A percentile compares a stretch with the other conserved stretches of the same genome.
These are phyloP conservation scores for Chitala chitala DNA, from an alignment of 2,113 vertebrate species.

Conservation along the genomic window DNA sequence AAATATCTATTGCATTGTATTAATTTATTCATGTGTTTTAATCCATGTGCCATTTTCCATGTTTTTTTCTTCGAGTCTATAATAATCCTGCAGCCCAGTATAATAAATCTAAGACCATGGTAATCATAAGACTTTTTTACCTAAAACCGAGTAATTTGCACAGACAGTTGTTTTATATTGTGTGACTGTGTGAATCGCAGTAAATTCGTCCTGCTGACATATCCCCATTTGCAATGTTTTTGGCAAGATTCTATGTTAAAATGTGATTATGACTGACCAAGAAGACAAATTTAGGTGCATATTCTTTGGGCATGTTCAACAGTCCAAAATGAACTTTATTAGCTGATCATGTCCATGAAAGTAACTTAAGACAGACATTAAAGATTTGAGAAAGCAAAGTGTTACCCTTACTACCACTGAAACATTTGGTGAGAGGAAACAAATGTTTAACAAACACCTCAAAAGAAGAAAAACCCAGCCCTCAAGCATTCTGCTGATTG, in stretches of 20 bases:
- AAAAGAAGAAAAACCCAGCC: slow-evolving; percentile 71
- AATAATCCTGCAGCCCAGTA: neutral
- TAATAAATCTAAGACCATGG: slow-evolving; percentile 10
- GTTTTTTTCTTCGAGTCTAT: neutral
- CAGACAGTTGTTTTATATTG: neutral
- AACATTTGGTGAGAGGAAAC: slow-evolving; percentile 66
- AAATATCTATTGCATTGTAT: slow-evolving; percentile 11
- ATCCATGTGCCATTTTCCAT: neutral
- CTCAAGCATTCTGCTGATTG: slow-evolving; percentile 73
- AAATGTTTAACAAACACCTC: slow-evolving; percentile 66
- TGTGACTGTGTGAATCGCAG: neutral
- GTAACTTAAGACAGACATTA: slow-evolving; percentile 70
- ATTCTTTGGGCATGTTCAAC: slow-evolving; percentile 41
- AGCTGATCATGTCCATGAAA: slow-evolving; percentile 52
- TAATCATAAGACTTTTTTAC: neutral
- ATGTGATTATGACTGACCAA: too few species aligned
- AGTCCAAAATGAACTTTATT: slow-evolving; percentile 12
- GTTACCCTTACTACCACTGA: slow-evolving; percentile 56
- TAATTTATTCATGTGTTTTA: slow-evolving; percentile 16
- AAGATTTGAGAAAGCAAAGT: slow-evolving; percentile 60
- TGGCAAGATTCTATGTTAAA: neutral
- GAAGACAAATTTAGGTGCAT: neutral
- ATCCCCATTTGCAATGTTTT: neutral
- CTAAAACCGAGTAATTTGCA: slow-evolving; percentile 4
- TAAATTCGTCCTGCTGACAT: neutral